Percentiles rank a stretch among this genome's conserved stretches.
Conservation (phyloP, 2,888 invertebrate genomes). For the Uropetala carovei region DNA sequence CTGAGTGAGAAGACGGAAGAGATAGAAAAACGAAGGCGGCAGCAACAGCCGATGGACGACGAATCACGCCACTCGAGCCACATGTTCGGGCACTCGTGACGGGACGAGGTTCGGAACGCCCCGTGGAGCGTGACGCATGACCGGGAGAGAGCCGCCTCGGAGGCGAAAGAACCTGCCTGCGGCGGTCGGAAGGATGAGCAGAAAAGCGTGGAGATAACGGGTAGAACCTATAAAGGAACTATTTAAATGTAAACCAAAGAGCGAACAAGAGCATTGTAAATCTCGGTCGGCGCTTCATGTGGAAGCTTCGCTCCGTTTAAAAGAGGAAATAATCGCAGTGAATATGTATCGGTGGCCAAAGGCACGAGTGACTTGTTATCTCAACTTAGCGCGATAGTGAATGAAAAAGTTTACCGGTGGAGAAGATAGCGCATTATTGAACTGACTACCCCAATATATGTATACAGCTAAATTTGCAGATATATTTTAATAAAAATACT, state of each 20-base stretch:
- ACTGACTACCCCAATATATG: too few species aligned
- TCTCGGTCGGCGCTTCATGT: neutral
- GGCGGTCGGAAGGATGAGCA: conserved; percentile 40
- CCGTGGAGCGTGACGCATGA: conserved; percentile 56
- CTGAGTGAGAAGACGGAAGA: neutral
- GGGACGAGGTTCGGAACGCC: conserved; percentile 31
- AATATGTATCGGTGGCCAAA: too few species aligned
- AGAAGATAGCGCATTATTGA: too few species aligned
- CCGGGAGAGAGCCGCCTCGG: conserved; percentile 47
- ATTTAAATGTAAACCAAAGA: conserved; percentile 19
- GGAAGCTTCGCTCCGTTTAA: too few species aligned
- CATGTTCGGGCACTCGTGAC: conserved; percentile 64
- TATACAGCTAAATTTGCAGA: too few species aligned
- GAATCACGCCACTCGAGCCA: conserved; percentile 61
- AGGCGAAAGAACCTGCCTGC: conserved; percentile 52
- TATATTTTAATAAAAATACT: too few species aligned
- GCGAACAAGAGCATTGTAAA: neutral
- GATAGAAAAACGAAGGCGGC: neutral
- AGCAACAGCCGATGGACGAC: conserved; percentile 45
- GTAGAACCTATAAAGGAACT: conserved; percentile 2
- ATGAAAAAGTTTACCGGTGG: too few species aligned
- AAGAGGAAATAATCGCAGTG: too few species aligned
- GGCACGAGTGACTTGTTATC: too few species aligned
- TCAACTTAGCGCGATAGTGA: too few species aligned
- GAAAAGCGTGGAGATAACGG: conserved; percentile 63